These are phyloP conservation scores for Cybosia mesomella DNA, from an alignment of 2,888 invertebrate genomes.

Conservation along the genomic window DNA sequence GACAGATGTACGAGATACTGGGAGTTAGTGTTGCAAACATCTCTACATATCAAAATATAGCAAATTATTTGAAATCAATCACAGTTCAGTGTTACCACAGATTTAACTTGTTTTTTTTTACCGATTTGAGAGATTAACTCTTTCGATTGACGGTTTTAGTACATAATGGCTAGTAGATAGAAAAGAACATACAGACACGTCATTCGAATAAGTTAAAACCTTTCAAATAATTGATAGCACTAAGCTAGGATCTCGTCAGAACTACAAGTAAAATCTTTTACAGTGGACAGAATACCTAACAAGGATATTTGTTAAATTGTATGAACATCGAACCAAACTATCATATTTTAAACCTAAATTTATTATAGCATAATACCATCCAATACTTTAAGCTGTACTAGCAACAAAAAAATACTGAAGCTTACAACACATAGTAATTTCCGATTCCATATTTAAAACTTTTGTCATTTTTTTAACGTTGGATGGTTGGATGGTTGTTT, in stretches of 20 bases:
- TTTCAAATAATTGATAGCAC: not conserved
- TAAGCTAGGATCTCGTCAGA: not conserved
- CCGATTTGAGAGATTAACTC: not conserved
- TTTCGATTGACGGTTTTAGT: not conserved
- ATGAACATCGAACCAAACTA: slow-evolving; percentile 34
- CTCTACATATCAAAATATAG: slow-evolving; percentile 4
- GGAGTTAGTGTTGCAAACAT: slow-evolving; percentile 15
- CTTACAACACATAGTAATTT: not conserved
- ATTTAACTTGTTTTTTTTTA: not conserved
- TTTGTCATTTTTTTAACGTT: slow-evolving; percentile 5
- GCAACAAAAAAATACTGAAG: not conserved
- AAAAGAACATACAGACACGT: not conserved
- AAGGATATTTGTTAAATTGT: not conserved
- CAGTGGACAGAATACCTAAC: not conserved
- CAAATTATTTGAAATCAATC: slow-evolving; percentile 13
- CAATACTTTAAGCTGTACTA: slow-evolving; percentile 19
- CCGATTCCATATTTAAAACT: not conserved
- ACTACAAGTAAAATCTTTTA: not conserved
- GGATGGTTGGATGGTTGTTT: slow-evolving; percentile 40
- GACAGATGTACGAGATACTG: not conserved
- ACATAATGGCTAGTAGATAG: not conserved
- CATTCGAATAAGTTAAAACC: not conserved
- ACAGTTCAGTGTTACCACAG: slow-evolving; percentile 8
- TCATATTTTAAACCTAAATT: slow-evolving; percentile 28
- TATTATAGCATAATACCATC: slow-evolving; percentile 35